phyloP scores from a whole-genome alignment of 2,888 invertebrate genomes.

The Chymomyza caudatula region DNA sequence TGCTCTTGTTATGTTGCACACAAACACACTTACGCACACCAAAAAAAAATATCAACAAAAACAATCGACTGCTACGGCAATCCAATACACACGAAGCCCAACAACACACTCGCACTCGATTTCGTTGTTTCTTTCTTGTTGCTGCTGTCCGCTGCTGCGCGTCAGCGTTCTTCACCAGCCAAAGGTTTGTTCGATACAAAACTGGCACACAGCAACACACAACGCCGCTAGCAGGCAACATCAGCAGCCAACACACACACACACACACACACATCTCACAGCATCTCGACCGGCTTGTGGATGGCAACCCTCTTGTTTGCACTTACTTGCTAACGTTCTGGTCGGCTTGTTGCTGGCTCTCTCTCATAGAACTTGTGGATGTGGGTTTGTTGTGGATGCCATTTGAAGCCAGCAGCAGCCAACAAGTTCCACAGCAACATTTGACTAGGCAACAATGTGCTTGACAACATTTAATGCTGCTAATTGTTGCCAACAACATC shows the following conservation, averaged over 20 bases:
- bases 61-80: constrained; percentile 21
- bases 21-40: constrained; percentile 10
- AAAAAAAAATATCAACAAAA: constrained; percentile 17
- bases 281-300: constrained; percentile 47
- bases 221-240: background rate
- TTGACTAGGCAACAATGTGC: constrained; percentile 10
- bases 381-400: background rate
- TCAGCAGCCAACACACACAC: background rate
- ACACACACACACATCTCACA: constrained; percentile 13
- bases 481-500: no score
- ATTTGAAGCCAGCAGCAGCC: background rate
- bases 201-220: constrained; percentile 11
- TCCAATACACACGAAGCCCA: constrained; percentile 27
- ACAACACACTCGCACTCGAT: background rate
- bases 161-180: constrained; percentile 62
- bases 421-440: background rate
- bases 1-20: constrained; percentile 16
- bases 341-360: background rate
- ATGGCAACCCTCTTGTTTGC: constrained; percentile 19
- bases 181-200: constrained; percentile 52
- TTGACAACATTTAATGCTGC: background rate
- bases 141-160: constrained; percentile 16
- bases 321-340: constrained; percentile 15
- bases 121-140: background rate
- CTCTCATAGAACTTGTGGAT: constrained; percentile 9